A percentile compares a stretch with the other conserved stretches of the same genome.
phyloP scores from a whole-genome alignment of 2,113 vertebrate species.

The Cyprinodon variegatus region DNA sequence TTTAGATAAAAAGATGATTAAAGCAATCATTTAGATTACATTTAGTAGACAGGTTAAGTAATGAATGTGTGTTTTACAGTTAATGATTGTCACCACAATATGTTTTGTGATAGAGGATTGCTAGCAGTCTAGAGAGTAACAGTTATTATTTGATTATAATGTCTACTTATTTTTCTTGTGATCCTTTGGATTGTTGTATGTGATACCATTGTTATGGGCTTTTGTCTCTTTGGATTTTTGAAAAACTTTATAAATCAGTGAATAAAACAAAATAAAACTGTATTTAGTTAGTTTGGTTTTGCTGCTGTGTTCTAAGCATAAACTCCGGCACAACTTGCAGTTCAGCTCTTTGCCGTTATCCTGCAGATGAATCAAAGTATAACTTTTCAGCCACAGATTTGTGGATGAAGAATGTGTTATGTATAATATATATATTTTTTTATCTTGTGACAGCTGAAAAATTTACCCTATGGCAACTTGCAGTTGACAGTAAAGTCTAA shows the following conservation, averaged over 20 bases:
- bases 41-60: background rate
- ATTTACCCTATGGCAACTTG: background rate
- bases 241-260: no score
- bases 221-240: no score
- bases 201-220: no score
- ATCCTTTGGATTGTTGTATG: no score
- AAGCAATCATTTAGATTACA: background rate
- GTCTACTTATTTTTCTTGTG: no score
- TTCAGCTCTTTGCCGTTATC: constrained; percentile 47
- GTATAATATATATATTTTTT: background rate
- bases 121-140: background rate
- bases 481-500: constrained; percentile 5
- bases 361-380: background rate
- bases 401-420: background rate
- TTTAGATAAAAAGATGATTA: no score
- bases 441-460: constrained; percentile 1
- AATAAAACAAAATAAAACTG: background rate
- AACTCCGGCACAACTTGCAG: background rate
- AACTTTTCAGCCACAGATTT: constrained; percentile 2
- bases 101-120: no score
- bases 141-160: background rate
- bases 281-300: background rate
- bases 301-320: background rate
- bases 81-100: background rate
- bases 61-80: background rate